Evolutionary conservation across 92 coral and sea anemone species (phyloP).

Genomic region (Scolanthus callimorphus): DNA sequence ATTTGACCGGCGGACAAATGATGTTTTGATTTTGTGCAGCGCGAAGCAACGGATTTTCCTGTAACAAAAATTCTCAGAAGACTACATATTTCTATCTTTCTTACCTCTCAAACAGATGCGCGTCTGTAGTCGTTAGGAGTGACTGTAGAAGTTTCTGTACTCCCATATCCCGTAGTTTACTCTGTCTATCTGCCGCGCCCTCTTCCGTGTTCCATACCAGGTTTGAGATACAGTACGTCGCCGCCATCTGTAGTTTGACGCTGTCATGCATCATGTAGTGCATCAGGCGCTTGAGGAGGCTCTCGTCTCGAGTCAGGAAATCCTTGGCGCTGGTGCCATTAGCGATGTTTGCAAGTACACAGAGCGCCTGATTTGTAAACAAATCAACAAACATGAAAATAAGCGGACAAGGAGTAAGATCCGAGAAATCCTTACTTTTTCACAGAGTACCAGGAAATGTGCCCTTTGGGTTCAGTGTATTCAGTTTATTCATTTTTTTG

Average conservation of each 20-base stretch:
- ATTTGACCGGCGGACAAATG: too few species aligned
- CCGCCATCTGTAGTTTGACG: conserved; percentile 94
- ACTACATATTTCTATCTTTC: too few species aligned
- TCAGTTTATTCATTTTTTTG: too few species aligned
- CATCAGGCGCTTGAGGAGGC: conserved; percentile 66
- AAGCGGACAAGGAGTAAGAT: too few species aligned
- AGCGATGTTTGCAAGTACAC: conserved; percentile 95
- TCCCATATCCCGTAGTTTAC: conserved; percentile 87
- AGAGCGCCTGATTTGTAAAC: conserved; percentile 66
- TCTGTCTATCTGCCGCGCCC: conserved; percentile 83
- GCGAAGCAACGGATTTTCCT: too few species aligned
- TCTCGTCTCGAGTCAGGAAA: conserved; percentile 85
- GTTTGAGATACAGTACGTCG: conserved; percentile 93
- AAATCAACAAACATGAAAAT: too few species aligned
- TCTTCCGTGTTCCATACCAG: conserved; percentile 97
- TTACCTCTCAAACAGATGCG: conserved; percentile 88
- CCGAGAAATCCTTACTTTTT: too few species aligned
- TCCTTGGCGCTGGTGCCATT: conserved; percentile 95
- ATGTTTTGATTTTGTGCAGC: too few species aligned
- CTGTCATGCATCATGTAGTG: conserved; percentile 97
- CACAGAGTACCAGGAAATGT: too few species aligned
- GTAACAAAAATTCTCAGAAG: too few species aligned
- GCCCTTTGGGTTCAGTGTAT: too few species aligned
- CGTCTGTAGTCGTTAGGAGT: conserved; percentile 84
- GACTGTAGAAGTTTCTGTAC: conserved; percentile 89